These are phyloP conservation scores for Loripinus fragilis DNA, from an alignment of 2,888 invertebrate genomes.

Conservation along the genomic window DNA sequence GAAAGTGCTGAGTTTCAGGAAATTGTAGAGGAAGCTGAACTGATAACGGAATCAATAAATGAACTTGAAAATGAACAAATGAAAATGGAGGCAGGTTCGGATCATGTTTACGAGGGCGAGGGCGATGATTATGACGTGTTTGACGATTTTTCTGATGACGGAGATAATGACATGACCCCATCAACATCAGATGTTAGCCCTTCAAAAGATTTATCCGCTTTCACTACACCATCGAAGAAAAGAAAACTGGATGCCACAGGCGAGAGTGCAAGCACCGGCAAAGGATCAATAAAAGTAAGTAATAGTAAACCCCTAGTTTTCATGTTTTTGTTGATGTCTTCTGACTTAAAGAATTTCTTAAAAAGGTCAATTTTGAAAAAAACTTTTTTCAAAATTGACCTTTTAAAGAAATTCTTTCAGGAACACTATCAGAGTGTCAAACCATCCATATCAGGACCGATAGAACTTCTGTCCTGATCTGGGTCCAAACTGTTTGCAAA, in stretches of 20 bases:
- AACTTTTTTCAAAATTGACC: too few relatives aligned
- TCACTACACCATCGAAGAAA: background rate
- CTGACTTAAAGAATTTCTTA: too few relatives aligned
- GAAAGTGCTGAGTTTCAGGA: constrained; percentile 3
- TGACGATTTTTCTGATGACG: background rate
- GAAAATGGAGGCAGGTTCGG: background rate
- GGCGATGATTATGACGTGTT: background rate
- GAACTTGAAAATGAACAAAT: background rate
- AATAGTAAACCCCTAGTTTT: too few relatives aligned
- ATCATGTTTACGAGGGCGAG: background rate
- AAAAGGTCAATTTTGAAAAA: too few relatives aligned
- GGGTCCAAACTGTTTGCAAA: too few relatives aligned
- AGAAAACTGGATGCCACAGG: background rate
- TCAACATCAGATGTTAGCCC: background rate
- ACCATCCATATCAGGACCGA: too few relatives aligned
- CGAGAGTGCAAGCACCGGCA: background rate
- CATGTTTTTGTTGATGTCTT: too few relatives aligned
- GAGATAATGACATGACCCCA: background rate
- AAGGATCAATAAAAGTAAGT: background rate
- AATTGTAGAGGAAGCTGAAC: constrained; percentile 1
- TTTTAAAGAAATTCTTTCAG: too few relatives aligned
- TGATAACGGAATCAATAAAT: background rate
- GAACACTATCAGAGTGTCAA: too few relatives aligned
- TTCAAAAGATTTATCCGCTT: background rate
- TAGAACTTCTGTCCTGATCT: too few relatives aligned